Base-by-base conservation (phyloP, 2,113 vertebrate species). In the Lepidothrix coronata region DNA sequence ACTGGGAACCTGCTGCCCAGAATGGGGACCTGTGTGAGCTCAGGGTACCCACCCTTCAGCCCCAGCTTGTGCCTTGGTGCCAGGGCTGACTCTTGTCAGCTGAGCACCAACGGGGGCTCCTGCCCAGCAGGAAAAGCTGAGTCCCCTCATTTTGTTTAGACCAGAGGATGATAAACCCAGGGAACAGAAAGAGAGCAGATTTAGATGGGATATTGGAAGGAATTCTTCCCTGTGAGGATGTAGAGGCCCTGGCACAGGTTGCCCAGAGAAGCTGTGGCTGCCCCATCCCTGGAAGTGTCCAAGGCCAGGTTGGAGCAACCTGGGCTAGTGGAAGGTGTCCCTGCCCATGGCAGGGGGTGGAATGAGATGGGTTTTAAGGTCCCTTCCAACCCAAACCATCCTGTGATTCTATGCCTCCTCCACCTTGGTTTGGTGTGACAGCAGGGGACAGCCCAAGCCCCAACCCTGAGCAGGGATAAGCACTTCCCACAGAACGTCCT, bases 301-400 rank as follows among this genome's bases (percentile, higher is more conserved):
- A 8, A 55, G 48, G 41, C 24, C 62, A 35, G 62, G 18, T 0
- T 81, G 27, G 48, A 68, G 31, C 46, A 14, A 0, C 20, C 30
- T 70, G 78, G 30, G 62, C 5, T 1, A 10, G n/a, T 35, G 62
- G 39, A 0, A 76, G 24, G 30, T 15, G 71, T 62, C 62, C 13
- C 57, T 63, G 57, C 19, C 44, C 41, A 8, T 21, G 57, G 6
- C n/a, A 25, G n/a, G 57, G 62, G 13, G 19, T n/a, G 49, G n/a
- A 0, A 25, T 1, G 4, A 23, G 25, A 8, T 41, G n/a, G 1
- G 14, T 0, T 62, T 55, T 31, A 41, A 35, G 17, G 17, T 55
- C 35, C 21, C 9, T 48, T 11, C n/a, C 25, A 35, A 35, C 25
- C n/a, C 30, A 55, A 57, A 63, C 14, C 31, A 20, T 0, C 0